Conservation (phyloP, 2,888 invertebrate species). For the Pyrrhia umbra region DNA sequence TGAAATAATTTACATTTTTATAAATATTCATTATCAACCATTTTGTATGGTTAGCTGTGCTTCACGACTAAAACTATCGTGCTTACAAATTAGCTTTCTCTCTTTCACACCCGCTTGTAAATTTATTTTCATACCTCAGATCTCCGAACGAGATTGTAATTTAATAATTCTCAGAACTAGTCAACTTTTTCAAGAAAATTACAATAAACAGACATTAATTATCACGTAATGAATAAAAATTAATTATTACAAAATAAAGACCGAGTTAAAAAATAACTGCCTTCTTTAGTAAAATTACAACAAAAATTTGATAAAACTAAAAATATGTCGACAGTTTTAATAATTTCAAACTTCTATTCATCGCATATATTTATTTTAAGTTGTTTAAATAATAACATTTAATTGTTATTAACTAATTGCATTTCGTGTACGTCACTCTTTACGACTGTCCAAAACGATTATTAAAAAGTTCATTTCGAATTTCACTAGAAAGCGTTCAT, state of each 20-base stretch:
- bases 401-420: constrained; percentile 48
- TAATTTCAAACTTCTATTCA: too few species aligned
- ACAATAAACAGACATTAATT: too few species aligned
- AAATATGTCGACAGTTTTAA: too few species aligned
- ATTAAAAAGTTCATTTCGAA: constrained; percentile 51
- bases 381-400: constrained; percentile 1
- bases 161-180: too few species aligned
- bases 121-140: constrained; percentile 41
- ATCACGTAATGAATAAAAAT: too few species aligned
- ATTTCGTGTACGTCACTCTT: constrained; percentile 36
- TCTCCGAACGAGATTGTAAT: constrained; percentile 27
- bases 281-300: too few species aligned
- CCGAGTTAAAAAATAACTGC: too few species aligned
- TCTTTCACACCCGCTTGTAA: constrained; percentile 56
- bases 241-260: too few species aligned
- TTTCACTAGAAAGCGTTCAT: constrained; percentile 53
- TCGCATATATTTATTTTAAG: too few species aligned
- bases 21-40: constrained; percentile 67
- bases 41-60: constrained; percentile 66
- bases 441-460: constrained; percentile 47
- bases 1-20: constrained; percentile 62
- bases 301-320: too few species aligned
- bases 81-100: constrained; percentile 65
- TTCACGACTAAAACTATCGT: constrained; percentile 74
- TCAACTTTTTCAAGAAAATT: too few species aligned